phyloP scores from a whole-genome alignment of 1,140 invertebrate genomes.

The Psilanteris sp. region DNA sequence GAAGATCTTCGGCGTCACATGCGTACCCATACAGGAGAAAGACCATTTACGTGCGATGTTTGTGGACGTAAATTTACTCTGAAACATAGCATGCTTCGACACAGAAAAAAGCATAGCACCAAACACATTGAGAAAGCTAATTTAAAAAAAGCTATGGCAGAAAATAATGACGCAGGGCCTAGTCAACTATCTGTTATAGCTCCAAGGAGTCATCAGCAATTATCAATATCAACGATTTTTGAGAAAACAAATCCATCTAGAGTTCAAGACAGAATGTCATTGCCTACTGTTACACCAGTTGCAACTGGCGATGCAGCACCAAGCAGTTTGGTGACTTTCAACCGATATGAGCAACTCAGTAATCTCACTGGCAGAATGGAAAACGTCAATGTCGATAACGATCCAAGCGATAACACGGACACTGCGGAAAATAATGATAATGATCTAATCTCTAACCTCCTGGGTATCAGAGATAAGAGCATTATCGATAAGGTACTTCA shows the following conservation, averaged over 20 bases:
- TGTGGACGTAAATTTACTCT: constrained; percentile 91
- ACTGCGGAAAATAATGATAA: constrained; percentile 82
- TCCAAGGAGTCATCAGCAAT: constrained; percentile 69
- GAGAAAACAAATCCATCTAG: constrained; percentile 54
- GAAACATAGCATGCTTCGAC: constrained; percentile 96
- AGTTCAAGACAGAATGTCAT: constrained; percentile 69
- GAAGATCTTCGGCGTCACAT: constrained; percentile 95
- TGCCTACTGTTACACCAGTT: constrained; percentile 71
- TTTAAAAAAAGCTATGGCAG: constrained; percentile 71
- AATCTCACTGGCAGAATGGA: constrained; percentile 81
- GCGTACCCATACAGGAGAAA: constrained; percentile 91
- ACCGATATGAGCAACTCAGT: constrained; percentile 74
- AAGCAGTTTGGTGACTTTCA: constrained; percentile 70
- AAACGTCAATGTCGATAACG: constrained; percentile 73
- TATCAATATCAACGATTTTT: constrained; percentile 58
- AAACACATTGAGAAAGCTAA: constrained; percentile 66
- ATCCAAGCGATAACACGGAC: constrained; percentile 66
- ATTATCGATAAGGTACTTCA: constrained; percentile 91
- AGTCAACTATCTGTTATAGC: constrained; percentile 79
- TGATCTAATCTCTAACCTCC: constrained; percentile 92
- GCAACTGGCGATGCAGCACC: constrained; percentile 75
- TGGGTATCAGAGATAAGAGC: constrained; percentile 92
- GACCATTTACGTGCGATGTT: constrained; percentile 89
- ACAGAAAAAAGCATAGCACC: constrained; percentile 89
- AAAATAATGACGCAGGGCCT: constrained; percentile 76